Conservation (phyloP, 2,888 invertebrate species). For the Aethes cnicana region DNA sequence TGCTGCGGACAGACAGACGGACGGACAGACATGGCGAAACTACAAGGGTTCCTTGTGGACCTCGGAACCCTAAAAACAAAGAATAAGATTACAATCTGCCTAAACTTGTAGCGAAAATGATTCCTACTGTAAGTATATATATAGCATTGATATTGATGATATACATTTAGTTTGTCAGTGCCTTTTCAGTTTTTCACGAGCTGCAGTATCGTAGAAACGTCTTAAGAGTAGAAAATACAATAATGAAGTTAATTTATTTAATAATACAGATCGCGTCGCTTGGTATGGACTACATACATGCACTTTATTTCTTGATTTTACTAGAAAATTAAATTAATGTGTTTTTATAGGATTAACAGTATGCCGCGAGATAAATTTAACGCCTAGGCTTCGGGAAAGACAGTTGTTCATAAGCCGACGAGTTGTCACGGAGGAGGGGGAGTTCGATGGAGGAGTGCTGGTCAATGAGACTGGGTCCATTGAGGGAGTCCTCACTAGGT, state of each 20-base stretch:
- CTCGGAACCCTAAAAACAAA: too few relatives aligned
- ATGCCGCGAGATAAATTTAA: conserved; percentile 39
- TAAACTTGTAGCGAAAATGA: too few relatives aligned
- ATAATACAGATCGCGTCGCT: conserved; percentile 5
- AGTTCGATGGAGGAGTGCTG: conserved; percentile 83
- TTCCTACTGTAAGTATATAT: too few relatives aligned
- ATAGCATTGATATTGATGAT: too few relatives aligned
- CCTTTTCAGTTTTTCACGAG: conserved; percentile 17
- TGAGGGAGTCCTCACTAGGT: conserved; percentile 70
- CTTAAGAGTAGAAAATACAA: not conserved
- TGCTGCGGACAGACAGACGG: too few relatives aligned
- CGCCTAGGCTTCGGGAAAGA: conserved; percentile 37
- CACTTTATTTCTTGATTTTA: not conserved
- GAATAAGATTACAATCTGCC: too few relatives aligned
- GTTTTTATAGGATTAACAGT: conserved; percentile 36
- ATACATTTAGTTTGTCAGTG: too few relatives aligned
- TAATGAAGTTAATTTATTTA: conserved; percentile 17
- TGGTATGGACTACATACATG: conserved; percentile 4
- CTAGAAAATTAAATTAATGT: not conserved
- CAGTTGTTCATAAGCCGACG: conserved; percentile 63
- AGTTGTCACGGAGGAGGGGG: conserved; percentile 76
- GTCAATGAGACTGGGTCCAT: conserved; percentile 83
- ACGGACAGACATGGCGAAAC: too few relatives aligned
- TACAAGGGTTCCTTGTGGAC: too few relatives aligned
- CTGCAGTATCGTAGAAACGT: conserved; percentile 5